Evolutionary conservation across 2,797 vertebrate genomes (phyloP), one percentile per base, ranked within the genome.

Genomic region (Rhinella marina): DNA sequence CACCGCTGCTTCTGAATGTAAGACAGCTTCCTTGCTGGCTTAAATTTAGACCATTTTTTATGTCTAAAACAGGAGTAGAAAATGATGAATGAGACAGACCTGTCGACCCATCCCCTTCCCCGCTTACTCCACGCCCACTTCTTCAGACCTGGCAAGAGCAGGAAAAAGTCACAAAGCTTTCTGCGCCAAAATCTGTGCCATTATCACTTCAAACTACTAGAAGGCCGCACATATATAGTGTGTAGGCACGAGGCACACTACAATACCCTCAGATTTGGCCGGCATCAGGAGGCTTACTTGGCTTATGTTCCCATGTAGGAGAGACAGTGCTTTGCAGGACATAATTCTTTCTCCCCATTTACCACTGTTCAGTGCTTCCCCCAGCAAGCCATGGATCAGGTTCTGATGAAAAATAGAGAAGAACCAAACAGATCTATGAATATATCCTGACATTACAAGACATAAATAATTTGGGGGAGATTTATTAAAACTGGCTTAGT

Each of bases 381-480:
- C 95, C 88, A 96, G 91, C 85, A 95, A 91, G 61, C 90, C 93
- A n/a, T 94, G 92, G 86, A 95, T 93, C 91, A 96, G 87, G 81
- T 90, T 92, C 95, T 96, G 64, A 12, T 90, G 90, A 78, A 78
- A 79, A 32, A 81, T 66, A 70, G 59, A 3, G 8, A 25, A 84
- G 56, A 61, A 50, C 9, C 2, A 59, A 1, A 59, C 25, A 29
- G 56, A 70, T 7, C 23, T 72, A 70, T 54, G 11, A 23, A 32
- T 17, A 57, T 57, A 54, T 54, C 77, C n/a, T 16, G 5, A 78
- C n/a, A 78, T 56, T 13, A 7, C 52, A 54, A 54, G 6, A 52
- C 7, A 56, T 54, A 3, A 41, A 41, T 41, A 5, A 41, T 41
- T 41, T 41, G 41, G 7, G 7, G 41, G 41, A 41, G 41, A 6